Evolutionary conservation across 2,888 invertebrate genomes (phyloP), one percentile per base, ranked within the genome.

Genomic region (Chloroclystis v-ata): DNA sequence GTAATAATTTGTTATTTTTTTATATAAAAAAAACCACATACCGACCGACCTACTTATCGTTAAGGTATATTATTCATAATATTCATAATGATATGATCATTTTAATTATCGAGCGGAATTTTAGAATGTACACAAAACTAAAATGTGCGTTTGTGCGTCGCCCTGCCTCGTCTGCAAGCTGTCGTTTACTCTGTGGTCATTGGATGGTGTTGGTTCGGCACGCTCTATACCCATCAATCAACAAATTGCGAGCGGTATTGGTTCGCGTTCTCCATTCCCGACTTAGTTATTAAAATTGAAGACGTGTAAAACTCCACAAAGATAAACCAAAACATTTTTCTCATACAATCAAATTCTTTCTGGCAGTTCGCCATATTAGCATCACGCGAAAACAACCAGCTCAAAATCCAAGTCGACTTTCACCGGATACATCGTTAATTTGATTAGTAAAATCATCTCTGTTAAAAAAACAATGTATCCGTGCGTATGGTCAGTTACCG

Each of bases 401-500:
- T 57, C 59, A 44, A 52, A 61, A 62, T 54, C 61, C 44, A 54
- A 67, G 60, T 63, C 61, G 57, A 82, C 85, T 84, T 82, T 84
- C 83, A 81, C 82, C 78, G 77, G 75, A 82, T 76, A 79, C 75
- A 79, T 78, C 72, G 69, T 70, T 82, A 82, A 84, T 83, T 80
- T 69, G 75, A 82, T 78, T 82, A 81, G 67, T 69, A 63, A 74
- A 75, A 73, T 72, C 69, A 75, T 74, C 70, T 63, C 66, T 62
- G 66, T 61, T 68, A 69, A 54, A 66, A 20, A 72, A 73, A 77
- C 71, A 69, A 85, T 84, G 84, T 78, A 71, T 69, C 69, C 72
- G 77, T 78, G 77, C 69, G 68, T 74, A 72, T 74, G 76, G 69
- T 78, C 77, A 73, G 72, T 72, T 71, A 73, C 56, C 53, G 65